phyloP scores from a whole-genome alignment of 2,797 vertebrate species.

The Cyclura pinguis region DNA sequence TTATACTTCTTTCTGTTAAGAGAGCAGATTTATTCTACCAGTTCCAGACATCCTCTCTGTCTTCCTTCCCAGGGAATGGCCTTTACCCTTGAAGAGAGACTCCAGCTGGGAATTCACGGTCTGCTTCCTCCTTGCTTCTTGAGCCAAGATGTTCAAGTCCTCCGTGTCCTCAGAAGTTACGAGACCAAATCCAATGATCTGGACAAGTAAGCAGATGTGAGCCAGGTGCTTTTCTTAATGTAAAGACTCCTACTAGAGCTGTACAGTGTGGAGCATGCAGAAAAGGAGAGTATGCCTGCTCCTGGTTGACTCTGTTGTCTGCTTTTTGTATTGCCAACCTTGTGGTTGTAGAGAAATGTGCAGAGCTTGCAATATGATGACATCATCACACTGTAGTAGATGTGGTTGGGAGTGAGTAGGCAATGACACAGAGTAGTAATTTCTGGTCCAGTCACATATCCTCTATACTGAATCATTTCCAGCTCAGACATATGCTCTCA shows the following conservation, averaged over 20 bases:
- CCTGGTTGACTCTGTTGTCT: not conserved
- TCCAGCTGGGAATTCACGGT: conserved; percentile 96
- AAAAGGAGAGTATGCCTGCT: no score
- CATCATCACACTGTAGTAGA: not conserved
- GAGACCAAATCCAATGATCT: conserved; percentile 90
- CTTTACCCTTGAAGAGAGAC: conserved; percentile 94
- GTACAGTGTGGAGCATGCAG: not conserved
- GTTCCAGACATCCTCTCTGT: conserved; percentile 34
- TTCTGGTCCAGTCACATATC: not conserved
- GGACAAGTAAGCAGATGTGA: conserved; percentile 88
- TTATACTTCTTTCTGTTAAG: not conserved
- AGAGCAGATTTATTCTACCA: rapidly evolving
- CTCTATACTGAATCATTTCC: not conserved
- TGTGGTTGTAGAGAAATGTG: not conserved
- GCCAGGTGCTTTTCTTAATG: not conserved
- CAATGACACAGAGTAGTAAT: not conserved
- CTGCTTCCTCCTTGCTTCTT: conserved; percentile 97
- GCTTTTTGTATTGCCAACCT: no score
- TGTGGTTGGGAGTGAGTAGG: no score
- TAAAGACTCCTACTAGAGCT: not conserved
- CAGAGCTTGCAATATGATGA: not conserved
- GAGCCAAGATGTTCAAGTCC: conserved; percentile 94
- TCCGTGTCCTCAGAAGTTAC: conserved; percentile 95
- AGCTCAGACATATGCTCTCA: not conserved
- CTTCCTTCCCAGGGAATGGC: conserved; percentile 91